A percentile compares a stretch with the other conserved stretches of the same genome.
Evolutionary conservation across 1,140 invertebrate species (phyloP).

Genomic region (Atta texana): DNA sequence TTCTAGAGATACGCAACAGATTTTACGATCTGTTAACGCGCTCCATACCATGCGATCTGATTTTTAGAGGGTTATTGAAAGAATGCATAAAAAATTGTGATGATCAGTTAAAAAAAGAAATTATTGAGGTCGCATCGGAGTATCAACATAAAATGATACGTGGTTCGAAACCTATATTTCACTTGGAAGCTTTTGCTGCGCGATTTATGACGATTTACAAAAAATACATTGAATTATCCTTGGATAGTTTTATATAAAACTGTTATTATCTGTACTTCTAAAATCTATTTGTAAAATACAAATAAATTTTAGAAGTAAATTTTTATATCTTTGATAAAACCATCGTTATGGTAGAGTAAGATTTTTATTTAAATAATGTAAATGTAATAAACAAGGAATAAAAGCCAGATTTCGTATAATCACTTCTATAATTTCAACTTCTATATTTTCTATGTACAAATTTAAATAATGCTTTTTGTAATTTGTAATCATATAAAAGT

Average conservation of each 20-base stretch:
- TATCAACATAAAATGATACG: conserved; percentile 96
- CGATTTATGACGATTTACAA: conserved; percentile 98
- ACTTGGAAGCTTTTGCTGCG: conserved; percentile 98
- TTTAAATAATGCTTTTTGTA: no score
- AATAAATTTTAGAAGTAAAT: background rate
- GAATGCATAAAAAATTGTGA: conserved; percentile 96
- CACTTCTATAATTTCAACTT: background rate
- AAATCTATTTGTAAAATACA: background rate
- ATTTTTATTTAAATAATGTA: conserved; percentile 3
- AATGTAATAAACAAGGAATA: background rate
- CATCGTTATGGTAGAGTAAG: background rate
- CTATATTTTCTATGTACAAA: background rate
- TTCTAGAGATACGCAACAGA: conserved; percentile 94
- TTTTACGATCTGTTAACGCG: conserved; percentile 98
- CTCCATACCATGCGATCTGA: conserved; percentile 97
- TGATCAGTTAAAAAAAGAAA: conserved; percentile 94
- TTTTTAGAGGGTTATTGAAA: conserved; percentile 95
- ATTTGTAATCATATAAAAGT: no score
- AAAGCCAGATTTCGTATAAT: background rate
- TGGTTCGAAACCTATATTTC: conserved; percentile 98
- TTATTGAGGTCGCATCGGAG: conserved; percentile 93
- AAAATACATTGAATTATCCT: conserved; percentile 90
- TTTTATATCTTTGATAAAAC: conserved; percentile 22
- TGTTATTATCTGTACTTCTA: background rate
- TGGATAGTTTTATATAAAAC: conserved; percentile 81